Conservation (phyloP, 1,140 invertebrate species). For the Papilio helenus region DNA sequence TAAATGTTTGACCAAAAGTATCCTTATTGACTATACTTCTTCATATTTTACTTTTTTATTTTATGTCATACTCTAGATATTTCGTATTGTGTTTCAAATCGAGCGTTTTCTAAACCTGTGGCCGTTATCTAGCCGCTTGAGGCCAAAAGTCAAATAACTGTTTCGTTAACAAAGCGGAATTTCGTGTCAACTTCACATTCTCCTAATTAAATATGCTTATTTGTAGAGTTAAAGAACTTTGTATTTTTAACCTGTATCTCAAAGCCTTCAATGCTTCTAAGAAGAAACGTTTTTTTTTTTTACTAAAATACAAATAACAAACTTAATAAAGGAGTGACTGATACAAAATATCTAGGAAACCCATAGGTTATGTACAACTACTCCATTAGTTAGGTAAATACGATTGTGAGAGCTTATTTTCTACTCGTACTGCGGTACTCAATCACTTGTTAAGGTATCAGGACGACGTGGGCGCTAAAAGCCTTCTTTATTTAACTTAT, state of each 20-base stretch:
- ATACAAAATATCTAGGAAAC: no score
- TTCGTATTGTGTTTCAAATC: constrained; percentile 33
- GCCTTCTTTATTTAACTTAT: background rate
- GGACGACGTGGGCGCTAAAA: background rate
- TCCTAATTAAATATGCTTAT: constrained; percentile 51
- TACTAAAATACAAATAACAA: no score
- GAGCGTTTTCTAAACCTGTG: constrained; percentile 44
- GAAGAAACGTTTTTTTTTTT: background rate
- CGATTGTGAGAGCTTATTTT: background rate
- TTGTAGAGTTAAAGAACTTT: background rate
- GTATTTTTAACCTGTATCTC: background rate
- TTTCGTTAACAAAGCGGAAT: constrained; percentile 48
- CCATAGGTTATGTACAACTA: no score
- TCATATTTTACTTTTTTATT: background rate
- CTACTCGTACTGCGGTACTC: background rate
- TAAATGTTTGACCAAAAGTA: no score
- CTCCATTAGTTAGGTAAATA: background rate
- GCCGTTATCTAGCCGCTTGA: constrained; percentile 23
- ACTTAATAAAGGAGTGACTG: no score
- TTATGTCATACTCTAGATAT: background rate
- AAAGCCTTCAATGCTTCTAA: background rate
- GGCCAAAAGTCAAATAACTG: constrained; percentile 61
- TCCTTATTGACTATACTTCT: background rate
- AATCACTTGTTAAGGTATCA: background rate
- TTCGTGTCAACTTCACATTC: constrained; percentile 57